phyloP scores from a whole-genome alignment of 1,140 invertebrate species.

The Orchestia grillus region DNA sequence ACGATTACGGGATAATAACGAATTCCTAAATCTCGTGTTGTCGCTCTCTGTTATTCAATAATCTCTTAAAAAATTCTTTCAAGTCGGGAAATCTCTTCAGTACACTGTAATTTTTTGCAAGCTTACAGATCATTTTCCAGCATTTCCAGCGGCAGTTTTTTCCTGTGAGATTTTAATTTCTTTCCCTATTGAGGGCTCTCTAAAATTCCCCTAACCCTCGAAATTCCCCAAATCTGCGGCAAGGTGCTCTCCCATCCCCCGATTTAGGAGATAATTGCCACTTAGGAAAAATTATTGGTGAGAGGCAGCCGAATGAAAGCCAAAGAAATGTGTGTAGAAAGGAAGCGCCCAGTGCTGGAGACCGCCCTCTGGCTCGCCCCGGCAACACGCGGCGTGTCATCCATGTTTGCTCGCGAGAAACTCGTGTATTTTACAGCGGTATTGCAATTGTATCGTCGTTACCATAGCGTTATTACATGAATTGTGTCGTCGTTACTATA shows the following conservation, averaged over 20 bases:
- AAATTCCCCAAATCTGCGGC: slow-evolving; percentile 25
- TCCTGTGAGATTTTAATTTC: background rate
- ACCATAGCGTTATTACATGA: no score
- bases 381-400: background rate
- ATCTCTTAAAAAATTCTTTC: background rate
- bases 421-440: background rate
- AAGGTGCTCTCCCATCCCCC: background rate
- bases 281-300: slow-evolving; percentile 49
- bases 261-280: slow-evolving; percentile 56
- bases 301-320: slow-evolving; percentile 28
- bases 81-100: background rate
- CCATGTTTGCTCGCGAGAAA: background rate
- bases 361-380: background rate
- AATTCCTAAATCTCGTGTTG: background rate
- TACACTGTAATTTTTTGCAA: background rate
- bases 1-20: no score
- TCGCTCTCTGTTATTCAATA: background rate
- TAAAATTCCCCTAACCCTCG: slow-evolving; percentile 17
- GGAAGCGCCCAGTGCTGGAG: background rate
- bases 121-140: background rate
- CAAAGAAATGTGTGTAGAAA: background rate
- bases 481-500: no score
- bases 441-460: background rate
- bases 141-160: background rate
- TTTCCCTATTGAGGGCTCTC: background rate